Percentiles rank a stretch among this genome's conserved stretches.
Evolutionary conservation across 1,140 invertebrate genomes (phyloP).

Genomic region (Drosophila albomicans): DNA sequence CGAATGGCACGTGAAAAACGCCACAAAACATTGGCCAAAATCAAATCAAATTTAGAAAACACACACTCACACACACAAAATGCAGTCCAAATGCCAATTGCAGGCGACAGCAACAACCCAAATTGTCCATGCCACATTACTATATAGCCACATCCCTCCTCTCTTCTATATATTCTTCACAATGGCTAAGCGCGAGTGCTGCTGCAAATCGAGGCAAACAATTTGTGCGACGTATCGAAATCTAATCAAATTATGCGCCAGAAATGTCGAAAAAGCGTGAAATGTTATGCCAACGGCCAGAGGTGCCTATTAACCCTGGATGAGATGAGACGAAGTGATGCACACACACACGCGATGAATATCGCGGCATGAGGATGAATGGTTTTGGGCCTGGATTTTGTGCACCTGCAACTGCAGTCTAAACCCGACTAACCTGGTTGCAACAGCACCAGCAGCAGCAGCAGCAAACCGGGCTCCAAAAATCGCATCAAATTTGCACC

Average conservation of each 20-base stretch:
- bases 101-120: slow-evolving; percentile 13
- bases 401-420: neutral
- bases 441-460: slow-evolving; percentile 12
- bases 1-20: slow-evolving; percentile 31
- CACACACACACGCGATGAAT: neutral
- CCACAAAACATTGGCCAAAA: slow-evolving; percentile 64
- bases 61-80: slow-evolving; percentile 30
- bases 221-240: slow-evolving; percentile 73
- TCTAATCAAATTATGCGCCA: slow-evolving; percentile 83
- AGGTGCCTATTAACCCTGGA: slow-evolving; percentile 54
- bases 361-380: neutral
- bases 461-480: slow-evolving; percentile 31
- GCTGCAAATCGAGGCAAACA: slow-evolving; percentile 60
- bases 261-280: slow-evolving; percentile 82
- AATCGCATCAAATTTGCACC: slow-evolving; percentile 77
- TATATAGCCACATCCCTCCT: too few species aligned
- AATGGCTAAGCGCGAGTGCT: neutral
- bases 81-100: slow-evolving; percentile 29
- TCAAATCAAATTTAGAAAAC: slow-evolving; percentile 77
- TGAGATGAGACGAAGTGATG: neutral
- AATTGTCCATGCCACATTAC: neutral
- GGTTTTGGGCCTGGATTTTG: slow-evolving; percentile 1
- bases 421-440: neutral
- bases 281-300: slow-evolving; percentile 65
- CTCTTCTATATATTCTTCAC: too few species aligned